Conservation (phyloP, 2,888 invertebrate species). For the Acleris laterana region DNA sequence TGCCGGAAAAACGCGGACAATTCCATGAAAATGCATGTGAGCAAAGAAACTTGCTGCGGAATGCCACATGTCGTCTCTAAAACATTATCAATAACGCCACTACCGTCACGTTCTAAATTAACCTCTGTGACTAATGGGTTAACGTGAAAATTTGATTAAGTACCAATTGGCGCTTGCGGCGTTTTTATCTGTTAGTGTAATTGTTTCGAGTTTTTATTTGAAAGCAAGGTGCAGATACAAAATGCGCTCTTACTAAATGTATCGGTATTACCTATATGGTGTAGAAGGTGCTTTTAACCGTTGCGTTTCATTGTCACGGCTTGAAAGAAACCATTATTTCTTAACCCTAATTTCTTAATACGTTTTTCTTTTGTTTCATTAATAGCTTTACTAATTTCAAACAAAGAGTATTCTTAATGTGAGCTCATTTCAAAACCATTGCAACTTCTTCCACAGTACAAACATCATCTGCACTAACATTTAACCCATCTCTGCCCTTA, state of each 20-base stretch:
- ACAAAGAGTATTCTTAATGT: neutral
- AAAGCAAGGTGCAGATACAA: slow-evolving; percentile 80
- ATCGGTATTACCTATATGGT: slow-evolving; percentile 37
- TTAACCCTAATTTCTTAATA: slow-evolving; percentile 1
- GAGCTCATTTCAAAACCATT: neutral
- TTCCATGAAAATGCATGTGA: slow-evolving; percentile 81
- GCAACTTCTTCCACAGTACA: slow-evolving; percentile 12
- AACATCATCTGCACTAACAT: slow-evolving; percentile 8
- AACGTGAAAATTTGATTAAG: slow-evolving; percentile 70
- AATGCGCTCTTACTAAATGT: slow-evolving; percentile 47
- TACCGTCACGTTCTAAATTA: slow-evolving; percentile 61
- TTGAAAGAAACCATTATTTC: slow-evolving; percentile 14
- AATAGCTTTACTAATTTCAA: neutral
- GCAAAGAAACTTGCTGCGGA: slow-evolving; percentile 77
- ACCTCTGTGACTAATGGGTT: slow-evolving; percentile 64
- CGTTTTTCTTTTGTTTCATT: neutral
- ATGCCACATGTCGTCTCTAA: slow-evolving; percentile 72
- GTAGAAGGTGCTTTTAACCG: slow-evolving; percentile 14
- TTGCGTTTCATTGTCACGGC: slow-evolving; percentile 23
- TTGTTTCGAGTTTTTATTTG: slow-evolving; percentile 80
- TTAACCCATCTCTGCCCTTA: slow-evolving; percentile 32
- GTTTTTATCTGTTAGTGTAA: slow-evolving; percentile 66
- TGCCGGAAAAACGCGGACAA: slow-evolving; percentile 81
- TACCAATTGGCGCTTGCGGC: slow-evolving; percentile 66
- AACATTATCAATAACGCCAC: slow-evolving; percentile 59